Evolutionary conservation across 2,113 vertebrate species (phyloP).

Genomic region (Corythaixoides concolor): DNA sequence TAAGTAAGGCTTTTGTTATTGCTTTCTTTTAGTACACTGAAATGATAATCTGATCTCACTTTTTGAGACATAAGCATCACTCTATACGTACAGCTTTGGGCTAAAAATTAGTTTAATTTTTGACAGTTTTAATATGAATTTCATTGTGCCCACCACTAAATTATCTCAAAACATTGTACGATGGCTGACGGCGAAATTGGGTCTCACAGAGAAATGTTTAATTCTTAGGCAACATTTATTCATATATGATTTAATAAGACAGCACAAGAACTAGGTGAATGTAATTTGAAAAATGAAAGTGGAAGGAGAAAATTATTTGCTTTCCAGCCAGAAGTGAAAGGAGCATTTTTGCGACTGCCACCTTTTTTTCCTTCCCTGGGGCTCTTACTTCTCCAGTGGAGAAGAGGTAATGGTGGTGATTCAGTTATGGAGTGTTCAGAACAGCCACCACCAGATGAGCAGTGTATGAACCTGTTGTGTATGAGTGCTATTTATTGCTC

Average conservation of each 20-base stretch:
- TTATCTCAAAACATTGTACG: neutral
- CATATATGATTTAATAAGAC: conserved; percentile 3
- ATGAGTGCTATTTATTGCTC: neutral
- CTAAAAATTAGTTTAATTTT: neutral
- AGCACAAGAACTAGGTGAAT: neutral
- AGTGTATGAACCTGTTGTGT: neutral
- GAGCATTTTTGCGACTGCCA: neutral
- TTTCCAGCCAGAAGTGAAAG: neutral
- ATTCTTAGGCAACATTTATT: conserved; percentile 27
- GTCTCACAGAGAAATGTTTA: neutral
- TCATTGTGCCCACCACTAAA: conserved; percentile 6
- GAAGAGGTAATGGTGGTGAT: neutral
- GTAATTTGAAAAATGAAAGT: conserved; percentile 25
- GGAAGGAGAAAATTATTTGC: neutral
- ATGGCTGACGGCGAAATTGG: neutral
- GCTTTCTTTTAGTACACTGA: neutral
- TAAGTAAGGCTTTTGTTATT: conserved; percentile 31
- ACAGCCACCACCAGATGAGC: neutral
- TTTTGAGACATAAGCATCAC: neutral
- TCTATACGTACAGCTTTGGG: conserved; percentile 6
- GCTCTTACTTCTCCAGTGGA: neutral
- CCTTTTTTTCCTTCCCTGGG: neutral
- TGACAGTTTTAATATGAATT: neutral
- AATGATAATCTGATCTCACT: conserved; percentile 21
- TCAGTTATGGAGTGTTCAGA: neutral